Conservation (phyloP, 2,797 vertebrate genomes). For the Acipenser ruthenus region DNA sequence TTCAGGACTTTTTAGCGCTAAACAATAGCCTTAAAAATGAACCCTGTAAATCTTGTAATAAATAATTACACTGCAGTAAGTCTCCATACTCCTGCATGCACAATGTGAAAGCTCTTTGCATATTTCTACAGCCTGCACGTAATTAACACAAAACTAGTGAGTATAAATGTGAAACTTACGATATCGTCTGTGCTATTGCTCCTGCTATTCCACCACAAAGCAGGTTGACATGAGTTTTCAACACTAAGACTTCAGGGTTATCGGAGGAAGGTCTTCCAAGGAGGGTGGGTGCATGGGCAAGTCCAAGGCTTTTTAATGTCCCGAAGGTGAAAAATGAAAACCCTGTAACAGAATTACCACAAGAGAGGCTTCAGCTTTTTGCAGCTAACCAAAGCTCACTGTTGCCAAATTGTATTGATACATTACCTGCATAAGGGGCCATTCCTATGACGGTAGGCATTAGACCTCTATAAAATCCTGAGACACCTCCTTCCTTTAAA, state of each 20-base stretch:
- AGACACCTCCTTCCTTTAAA: conserved; percentile 81
- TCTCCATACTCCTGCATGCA: too few species aligned
- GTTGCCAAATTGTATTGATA: not conserved
- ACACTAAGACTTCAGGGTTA: conserved; percentile 85
- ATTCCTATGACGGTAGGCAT: conserved; percentile 93
- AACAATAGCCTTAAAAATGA: too few species aligned
- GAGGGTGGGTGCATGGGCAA: conserved; percentile 78
- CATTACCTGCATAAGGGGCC: conserved; percentile 90
- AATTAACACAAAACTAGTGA: too few species aligned
- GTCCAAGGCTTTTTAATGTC: conserved; percentile 88
- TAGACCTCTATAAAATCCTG: conserved; percentile 88
- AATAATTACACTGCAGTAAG: too few species aligned
- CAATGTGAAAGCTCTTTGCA: too few species aligned
- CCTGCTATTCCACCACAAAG: conserved; percentile 92
- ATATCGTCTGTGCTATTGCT: conserved; percentile 93
- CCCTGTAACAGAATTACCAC: too few species aligned
- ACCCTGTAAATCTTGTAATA: too few species aligned
- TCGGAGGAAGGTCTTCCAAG: conserved; percentile 86
- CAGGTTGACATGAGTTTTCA: conserved; percentile 88
- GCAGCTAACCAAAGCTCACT: too few species aligned
- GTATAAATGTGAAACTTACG: conserved; percentile 65
- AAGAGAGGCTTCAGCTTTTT: too few species aligned
- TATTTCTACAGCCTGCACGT: too few species aligned
- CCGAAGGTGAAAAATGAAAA: conserved; percentile 84
- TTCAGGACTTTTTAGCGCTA: too few species aligned